Percentiles rank a stretch among this genome's conserved stretches.
phyloP scores from a whole-genome alignment of 2,888 invertebrate genomes.

The Lithophane socia region DNA sequence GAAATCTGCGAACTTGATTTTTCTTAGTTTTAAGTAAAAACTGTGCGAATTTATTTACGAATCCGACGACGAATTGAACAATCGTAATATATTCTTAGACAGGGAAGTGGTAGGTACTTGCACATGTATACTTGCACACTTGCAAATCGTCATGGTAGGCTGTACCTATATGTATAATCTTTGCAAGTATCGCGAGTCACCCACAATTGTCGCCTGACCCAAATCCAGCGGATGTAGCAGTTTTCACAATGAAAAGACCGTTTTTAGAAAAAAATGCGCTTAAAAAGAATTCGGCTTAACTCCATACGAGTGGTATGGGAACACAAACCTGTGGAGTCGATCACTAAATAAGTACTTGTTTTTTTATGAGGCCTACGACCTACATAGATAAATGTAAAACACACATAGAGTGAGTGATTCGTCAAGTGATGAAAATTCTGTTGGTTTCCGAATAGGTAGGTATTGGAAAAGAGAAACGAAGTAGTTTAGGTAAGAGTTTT shows the following conservation, averaged over 20 bases:
- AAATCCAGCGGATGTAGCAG: constrained; percentile 86
- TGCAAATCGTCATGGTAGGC: constrained; percentile 15
- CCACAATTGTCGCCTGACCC: constrained; percentile 86
- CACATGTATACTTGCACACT: constrained; percentile 5
- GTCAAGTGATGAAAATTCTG: neutral
- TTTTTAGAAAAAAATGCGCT: constrained; percentile 71
- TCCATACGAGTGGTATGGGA: constrained; percentile 71
- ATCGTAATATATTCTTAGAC: neutral
- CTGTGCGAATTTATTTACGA: neutral
- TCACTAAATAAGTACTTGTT: neutral
- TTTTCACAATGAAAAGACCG: constrained; percentile 73
- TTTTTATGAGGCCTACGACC: too few relatives aligned
- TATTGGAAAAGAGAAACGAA: neutral
- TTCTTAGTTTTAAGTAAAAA: neutral
- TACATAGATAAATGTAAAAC: neutral
- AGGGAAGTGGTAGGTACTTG: neutral
- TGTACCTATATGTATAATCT: neutral
- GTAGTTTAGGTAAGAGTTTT: neutral
- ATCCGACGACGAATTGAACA: neutral
- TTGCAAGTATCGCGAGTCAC: constrained; percentile 50
- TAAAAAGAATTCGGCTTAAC: constrained; percentile 86
- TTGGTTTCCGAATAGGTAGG: neutral
- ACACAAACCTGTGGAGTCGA: constrained; percentile 69
- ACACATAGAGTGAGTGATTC: too few relatives aligned
- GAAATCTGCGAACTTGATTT: neutral